Percentiles rank a stretch among this genome's conserved stretches.
These are phyloP conservation scores for Gobiocypris rarus DNA, from an alignment of 2,113 vertebrate species.

Conservation along the genomic window DNA sequence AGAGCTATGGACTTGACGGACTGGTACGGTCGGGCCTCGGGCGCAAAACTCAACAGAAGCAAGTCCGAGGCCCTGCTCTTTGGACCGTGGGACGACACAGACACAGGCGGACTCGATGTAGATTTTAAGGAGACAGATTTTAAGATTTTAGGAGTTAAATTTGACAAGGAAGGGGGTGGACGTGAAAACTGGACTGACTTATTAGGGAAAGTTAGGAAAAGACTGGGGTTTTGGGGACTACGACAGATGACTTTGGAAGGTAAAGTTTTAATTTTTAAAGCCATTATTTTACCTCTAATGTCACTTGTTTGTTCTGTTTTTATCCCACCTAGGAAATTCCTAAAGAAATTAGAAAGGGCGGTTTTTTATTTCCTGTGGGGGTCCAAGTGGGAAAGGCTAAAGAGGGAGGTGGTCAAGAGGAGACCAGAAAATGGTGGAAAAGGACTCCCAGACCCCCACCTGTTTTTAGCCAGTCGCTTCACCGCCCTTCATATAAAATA, in stretches of 20 bases:
- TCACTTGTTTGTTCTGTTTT: slow-evolving; percentile 37
- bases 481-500: not conserved
- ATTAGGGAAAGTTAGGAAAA: slow-evolving; percentile 25
- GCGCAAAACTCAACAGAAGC: too few species aligned
- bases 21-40: too few species aligned
- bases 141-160: not conserved
- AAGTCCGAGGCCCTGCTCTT: slow-evolving; percentile 1
- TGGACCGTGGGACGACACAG: too few species aligned
- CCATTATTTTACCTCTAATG: slow-evolving; percentile 41
- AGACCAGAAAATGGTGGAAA: not conserved
- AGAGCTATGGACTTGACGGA: not conserved
- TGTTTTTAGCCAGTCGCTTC: slow-evolving; percentile 13
- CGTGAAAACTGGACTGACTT: not conserved
- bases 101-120: too few species aligned
- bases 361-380: slow-evolving; percentile 15
- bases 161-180: slow-evolving; percentile 28
- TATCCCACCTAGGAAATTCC: not conserved
- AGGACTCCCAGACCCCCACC: slow-evolving; percentile 13
- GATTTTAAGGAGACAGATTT: too few species aligned
- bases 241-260: slow-evolving; percentile 1
- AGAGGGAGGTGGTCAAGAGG: not conserved
- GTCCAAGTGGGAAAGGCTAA: not conserved
- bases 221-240: slow-evolving; percentile 49
- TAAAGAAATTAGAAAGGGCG: not conserved
- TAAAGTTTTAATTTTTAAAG: slow-evolving; percentile 48